Percentiles rank a stretch among this genome's conserved stretches.
phyloP scores from a whole-genome alignment of 2,113 vertebrate genomes.

The Vulpes ferrilata region DNA sequence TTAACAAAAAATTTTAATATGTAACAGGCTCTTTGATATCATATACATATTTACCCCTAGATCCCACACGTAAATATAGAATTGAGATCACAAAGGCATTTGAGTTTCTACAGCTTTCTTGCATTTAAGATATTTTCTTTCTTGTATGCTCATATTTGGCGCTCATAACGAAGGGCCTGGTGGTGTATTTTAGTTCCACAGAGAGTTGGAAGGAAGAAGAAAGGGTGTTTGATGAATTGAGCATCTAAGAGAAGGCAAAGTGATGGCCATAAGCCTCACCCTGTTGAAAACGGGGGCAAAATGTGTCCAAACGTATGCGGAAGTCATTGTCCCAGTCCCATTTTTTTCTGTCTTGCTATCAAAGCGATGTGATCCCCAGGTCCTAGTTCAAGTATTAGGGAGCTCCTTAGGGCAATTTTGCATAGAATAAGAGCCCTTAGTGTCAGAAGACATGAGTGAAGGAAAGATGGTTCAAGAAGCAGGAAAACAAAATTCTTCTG shows the following conservation, averaged over 20 bases:
- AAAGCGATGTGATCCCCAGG: neutral
- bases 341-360: neutral
- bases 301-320: neutral
- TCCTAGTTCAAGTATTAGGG: neutral
- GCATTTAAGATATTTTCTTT: neutral
- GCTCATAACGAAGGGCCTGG: neutral
- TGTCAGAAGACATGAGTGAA: neutral
- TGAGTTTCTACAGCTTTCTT: conserved; percentile 26
- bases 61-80: neutral
- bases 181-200: neutral
- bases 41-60: conserved; percentile 9
- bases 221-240: neutral
- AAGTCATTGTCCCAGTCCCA: neutral
- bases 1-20: conserved; percentile 48
- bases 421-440: neutral
- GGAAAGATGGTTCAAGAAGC: neutral
- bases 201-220: conserved; percentile 21
- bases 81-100: neutral
- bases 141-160: neutral
- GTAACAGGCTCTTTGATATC: neutral
- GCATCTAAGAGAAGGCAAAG: neutral
- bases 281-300: neutral
- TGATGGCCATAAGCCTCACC: neutral
- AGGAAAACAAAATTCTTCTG: neutral
- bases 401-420: neutral